Percentiles rank a stretch among this genome's conserved stretches.
Evolutionary conservation across 2,797 vertebrate species (phyloP).

Genomic region (Tadarida brasiliensis): DNA sequence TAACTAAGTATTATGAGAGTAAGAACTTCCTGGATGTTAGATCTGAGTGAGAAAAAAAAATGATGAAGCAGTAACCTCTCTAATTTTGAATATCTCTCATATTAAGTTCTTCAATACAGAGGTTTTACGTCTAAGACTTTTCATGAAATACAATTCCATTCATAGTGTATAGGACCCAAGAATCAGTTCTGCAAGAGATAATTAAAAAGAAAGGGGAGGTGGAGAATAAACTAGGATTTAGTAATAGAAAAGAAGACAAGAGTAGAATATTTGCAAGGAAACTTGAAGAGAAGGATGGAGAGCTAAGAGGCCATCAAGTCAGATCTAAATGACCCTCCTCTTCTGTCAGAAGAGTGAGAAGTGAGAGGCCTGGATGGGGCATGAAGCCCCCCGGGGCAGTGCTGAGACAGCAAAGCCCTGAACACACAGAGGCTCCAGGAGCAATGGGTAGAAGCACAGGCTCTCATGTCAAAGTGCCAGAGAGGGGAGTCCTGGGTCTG

Average conservation of each 20-base stretch:
- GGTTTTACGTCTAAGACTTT: background rate
- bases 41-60: background rate
- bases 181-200: background rate
- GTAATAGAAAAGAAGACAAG: background rate
- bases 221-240: background rate
- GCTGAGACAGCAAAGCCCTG: no score
- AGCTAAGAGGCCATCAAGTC: background rate
- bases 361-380: background rate
- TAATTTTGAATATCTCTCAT: background rate
- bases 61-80: background rate
- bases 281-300: background rate
- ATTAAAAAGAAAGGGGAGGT: background rate
- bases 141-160: background rate
- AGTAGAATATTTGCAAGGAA: background rate
- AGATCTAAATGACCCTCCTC: background rate
- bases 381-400: background rate
- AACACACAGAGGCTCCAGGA: background rate
- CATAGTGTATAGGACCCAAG: no score
- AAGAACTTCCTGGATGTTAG: background rate
- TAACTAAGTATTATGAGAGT: background rate
- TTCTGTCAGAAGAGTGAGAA: background rate
- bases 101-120: background rate
- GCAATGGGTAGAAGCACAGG: background rate
- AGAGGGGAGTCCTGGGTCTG: background rate
- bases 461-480: background rate